These are phyloP conservation scores for Forbesichthys papilliferus DNA, from an alignment of 2,113 vertebrate genomes.

Conservation along the genomic window DNA sequence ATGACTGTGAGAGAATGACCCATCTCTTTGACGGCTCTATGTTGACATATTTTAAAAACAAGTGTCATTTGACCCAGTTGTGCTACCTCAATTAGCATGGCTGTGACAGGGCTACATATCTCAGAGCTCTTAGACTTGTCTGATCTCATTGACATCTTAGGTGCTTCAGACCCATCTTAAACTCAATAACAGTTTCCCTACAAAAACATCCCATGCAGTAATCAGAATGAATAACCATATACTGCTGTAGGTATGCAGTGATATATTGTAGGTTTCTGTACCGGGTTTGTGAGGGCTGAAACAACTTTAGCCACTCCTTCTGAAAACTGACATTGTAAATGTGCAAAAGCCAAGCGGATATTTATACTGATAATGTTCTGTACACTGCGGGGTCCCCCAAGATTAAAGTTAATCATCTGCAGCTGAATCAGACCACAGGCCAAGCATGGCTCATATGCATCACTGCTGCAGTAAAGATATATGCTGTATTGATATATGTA, in stretches of 20 bases:
- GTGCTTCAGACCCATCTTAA: background rate
- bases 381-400: background rate
- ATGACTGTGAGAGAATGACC: background rate
- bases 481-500: background rate
- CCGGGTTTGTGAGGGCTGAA: too few relatives aligned
- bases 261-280: background rate
- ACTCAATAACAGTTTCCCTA: too few relatives aligned
- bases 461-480: background rate
- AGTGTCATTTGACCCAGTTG: conserved; percentile 14
- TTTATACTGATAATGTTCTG: conserved; percentile 13
- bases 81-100: conserved; percentile 35
- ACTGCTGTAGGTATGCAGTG: too few relatives aligned
- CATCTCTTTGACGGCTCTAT: conserved; percentile 14
- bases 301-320: too few relatives aligned
- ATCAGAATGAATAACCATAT: background rate
- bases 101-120: conserved; percentile 20
- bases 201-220: too few relatives aligned
- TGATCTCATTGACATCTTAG: conserved; percentile 8
- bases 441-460: background rate
- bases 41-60: conserved; percentile 11
- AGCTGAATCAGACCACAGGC: background rate
- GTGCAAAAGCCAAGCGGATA: background rate
- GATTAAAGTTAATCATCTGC: conserved; percentile 8
- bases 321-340: background rate
- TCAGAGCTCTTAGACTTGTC: conserved; percentile 12